Evolutionary conservation across 1,140 invertebrate genomes (phyloP).

Genomic region (Scylla paramamosain): DNA sequence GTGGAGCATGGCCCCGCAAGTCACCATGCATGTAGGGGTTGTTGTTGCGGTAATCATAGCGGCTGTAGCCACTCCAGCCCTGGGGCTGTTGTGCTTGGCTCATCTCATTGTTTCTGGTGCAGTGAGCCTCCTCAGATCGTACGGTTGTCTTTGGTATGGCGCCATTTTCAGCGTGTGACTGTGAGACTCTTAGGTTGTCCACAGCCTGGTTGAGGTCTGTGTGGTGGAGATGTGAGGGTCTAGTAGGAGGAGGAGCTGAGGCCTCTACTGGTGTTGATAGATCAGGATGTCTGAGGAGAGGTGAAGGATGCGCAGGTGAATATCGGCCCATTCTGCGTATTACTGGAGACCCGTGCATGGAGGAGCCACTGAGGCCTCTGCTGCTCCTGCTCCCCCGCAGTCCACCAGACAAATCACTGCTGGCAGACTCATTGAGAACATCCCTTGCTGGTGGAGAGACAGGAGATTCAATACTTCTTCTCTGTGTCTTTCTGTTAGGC

Average conservation of each 20-base stretch:
- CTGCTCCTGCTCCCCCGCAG: slow-evolving; percentile 61
- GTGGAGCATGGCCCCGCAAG: slow-evolving; percentile 50
- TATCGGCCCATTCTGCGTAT: slow-evolving; percentile 47
- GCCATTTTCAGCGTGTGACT: slow-evolving; percentile 65
- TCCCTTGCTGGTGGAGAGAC: slow-evolving; percentile 25
- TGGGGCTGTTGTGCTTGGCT: slow-evolving; percentile 36
- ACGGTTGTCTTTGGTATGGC: slow-evolving; percentile 69
- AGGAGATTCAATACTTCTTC: not conserved
- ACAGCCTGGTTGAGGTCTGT: slow-evolving; percentile 67
- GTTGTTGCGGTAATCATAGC: slow-evolving; percentile 69
- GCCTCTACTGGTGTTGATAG: slow-evolving; percentile 15
- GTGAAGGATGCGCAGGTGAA: slow-evolving; percentile 59
- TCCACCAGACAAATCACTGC: slow-evolving; percentile 63
- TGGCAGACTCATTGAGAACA: slow-evolving; percentile 62
- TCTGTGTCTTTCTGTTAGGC: not conserved
- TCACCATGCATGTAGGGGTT: slow-evolving; percentile 72
- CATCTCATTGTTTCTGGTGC: not conserved
- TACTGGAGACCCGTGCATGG: slow-evolving; percentile 47
- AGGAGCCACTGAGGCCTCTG: slow-evolving; percentile 63
- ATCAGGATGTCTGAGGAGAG: slow-evolving; percentile 46
- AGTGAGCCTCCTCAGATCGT: slow-evolving; percentile 40
- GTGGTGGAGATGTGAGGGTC: slow-evolving; percentile 51
- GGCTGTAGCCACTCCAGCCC: slow-evolving; percentile 68
- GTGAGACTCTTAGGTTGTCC: slow-evolving; percentile 67
- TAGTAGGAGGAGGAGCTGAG: not conserved